Percentiles rank a stretch among this genome's conserved stretches.
phyloP scores from a whole-genome alignment of 2,113 vertebrate genomes.

The Cardinalis cardinalis region DNA sequence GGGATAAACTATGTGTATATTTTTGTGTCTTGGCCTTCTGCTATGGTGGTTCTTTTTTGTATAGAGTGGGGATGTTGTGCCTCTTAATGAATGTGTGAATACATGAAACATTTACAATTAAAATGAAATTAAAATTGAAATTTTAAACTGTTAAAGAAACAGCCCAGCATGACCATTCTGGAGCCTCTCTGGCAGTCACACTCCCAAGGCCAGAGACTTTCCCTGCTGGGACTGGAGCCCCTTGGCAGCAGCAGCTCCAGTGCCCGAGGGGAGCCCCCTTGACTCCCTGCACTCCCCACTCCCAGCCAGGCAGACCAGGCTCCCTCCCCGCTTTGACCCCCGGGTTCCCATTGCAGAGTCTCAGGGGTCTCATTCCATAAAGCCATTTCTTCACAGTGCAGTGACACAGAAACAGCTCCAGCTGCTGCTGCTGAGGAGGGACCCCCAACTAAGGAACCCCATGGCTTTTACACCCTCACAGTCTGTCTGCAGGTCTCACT shows the following conservation, averaged over 20 bases:
- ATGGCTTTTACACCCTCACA: not conserved
- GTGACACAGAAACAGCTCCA: not conserved
- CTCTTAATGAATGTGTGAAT: not conserved
- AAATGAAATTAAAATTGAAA: not conserved
- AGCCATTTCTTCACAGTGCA: accelerated
- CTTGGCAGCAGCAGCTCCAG: not conserved
- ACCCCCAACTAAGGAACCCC: not conserved
- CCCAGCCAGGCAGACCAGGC: not conserved
- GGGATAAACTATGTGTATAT: not conserved
- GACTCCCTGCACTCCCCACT: not conserved
- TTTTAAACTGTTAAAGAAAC: not conserved
- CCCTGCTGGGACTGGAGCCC: accelerated
- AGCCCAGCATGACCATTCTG: not conserved
- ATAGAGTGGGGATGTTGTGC: not conserved
- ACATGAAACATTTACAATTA: not conserved
- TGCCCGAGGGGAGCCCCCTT: accelerated
- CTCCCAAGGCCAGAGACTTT: not conserved
- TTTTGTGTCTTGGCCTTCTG: not conserved
- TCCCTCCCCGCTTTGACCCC: accelerated
- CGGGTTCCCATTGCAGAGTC: not conserved
- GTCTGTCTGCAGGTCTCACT: accelerated
- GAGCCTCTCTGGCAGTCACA: not conserved
- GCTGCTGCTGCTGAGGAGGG: not conserved
- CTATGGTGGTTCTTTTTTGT: not conserved
- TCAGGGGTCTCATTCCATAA: not conserved